These are phyloP conservation scores for Uropetala carovei DNA, from an alignment of 2,888 invertebrate species.

Conservation along the genomic window DNA sequence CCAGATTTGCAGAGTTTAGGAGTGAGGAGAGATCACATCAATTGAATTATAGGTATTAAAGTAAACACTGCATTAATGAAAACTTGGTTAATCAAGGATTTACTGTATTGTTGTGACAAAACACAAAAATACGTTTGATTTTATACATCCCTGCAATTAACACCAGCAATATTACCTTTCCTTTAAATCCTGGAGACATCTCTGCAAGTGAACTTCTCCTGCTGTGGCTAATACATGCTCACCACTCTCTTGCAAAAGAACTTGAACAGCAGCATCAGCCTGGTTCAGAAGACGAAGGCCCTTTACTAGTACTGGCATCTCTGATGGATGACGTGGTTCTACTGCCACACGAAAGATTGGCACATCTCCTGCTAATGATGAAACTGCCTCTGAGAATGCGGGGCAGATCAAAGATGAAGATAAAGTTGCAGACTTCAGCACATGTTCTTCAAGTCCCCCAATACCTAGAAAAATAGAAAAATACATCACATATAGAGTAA, in stretches of 20 bases:
- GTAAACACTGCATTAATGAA: too few relatives aligned
- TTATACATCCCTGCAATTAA: neutral
- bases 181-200: slow-evolving; percentile 94
- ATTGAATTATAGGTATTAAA: too few relatives aligned
- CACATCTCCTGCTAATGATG: slow-evolving; percentile 82
- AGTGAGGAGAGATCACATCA: too few relatives aligned
- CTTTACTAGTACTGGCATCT: slow-evolving; percentile 80
- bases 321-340: slow-evolving; percentile 88
- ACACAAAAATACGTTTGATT: too few relatives aligned
- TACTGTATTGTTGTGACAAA: too few relatives aligned
- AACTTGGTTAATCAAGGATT: too few relatives aligned
- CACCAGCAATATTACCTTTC: slow-evolving; percentile 74
- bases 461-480: slow-evolving; percentile 79
- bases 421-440: slow-evolving; percentile 93
- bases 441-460: slow-evolving; percentile 88
- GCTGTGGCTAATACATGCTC: slow-evolving; percentile 96
- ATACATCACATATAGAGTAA: neutral
- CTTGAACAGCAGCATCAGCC: slow-evolving; percentile 95
- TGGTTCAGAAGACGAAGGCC: slow-evolving; percentile 92
- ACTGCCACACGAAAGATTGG: slow-evolving; percentile 96
- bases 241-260: slow-evolving; percentile 93
- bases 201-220: slow-evolving; percentile 97
- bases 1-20: too few relatives aligned
- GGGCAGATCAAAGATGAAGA: slow-evolving; percentile 89
- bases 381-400: slow-evolving; percentile 85